Percentiles rank a stretch among this genome's conserved stretches.
Conservation (phyloP, 2,888 invertebrate species). For the Drosophila incognita region DNA sequence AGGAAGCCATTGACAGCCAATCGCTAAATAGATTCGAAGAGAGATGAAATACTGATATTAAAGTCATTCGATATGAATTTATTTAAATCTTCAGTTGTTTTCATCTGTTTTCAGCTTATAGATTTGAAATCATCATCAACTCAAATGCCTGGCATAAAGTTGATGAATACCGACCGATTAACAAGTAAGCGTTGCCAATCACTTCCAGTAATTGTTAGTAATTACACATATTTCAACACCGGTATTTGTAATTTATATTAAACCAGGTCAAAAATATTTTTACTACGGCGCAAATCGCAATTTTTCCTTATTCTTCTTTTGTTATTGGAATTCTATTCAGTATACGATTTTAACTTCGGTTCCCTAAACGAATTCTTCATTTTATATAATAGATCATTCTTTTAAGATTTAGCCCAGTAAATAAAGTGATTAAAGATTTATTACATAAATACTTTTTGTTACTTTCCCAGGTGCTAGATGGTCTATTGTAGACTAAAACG, state of each 20-base stretch:
- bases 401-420: background rate
- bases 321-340: background rate
- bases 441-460: background rate
- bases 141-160: conserved; percentile 42
- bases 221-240: conserved; percentile 29
- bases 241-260: background rate
- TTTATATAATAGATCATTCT: background rate
- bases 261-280: conserved; percentile 29
- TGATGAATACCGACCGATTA: conserved; percentile 49
- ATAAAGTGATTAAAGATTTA: background rate
- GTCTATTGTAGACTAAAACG: background rate
- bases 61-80: conserved; percentile 37
- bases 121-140: conserved; percentile 60
- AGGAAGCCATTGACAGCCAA: conserved; percentile 39
- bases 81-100: conserved; percentile 21
- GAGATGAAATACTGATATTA: conserved; percentile 41
- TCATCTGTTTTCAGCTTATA: conserved; percentile 27
- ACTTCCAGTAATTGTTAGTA: conserved; percentile 7
- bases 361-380: background rate
- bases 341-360: background rate
- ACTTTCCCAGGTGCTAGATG: background rate
- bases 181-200: conserved; percentile 34
- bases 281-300: background rate
- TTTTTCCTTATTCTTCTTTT: background rate
- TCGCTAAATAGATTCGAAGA: conserved; percentile 45